Evolutionary conservation across 2,113 vertebrate genomes (phyloP), one percentile per base, ranked within the genome.

Genomic region (Pelvicachromis taeniatus): DNA sequence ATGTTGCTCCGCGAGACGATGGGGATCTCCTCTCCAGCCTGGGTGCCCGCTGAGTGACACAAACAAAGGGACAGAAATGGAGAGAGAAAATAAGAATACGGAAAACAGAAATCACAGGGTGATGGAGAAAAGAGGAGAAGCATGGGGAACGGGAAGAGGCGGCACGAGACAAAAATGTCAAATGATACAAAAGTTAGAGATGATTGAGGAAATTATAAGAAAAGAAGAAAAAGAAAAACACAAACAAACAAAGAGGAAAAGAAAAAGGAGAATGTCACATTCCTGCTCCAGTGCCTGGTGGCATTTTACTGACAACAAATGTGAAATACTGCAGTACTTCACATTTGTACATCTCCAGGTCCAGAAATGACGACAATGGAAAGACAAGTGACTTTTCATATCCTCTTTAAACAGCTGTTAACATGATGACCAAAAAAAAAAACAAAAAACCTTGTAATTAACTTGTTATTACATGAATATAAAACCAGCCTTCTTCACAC

Each of bases 11-110:
- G 97, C 5, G 98, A 99, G 86, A 99, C 94, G 53, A 99, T 98
- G 10, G 97, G 97, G 85, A 98, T 96, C 93, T 99, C 99, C 89
- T 99, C 99, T 58, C 98, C 98, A 45, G 97, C 94, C 92, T 99
- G 98, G 0, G 99, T 99, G 48, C 98, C 99, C 80, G 98, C 99
- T 99, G 94, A 83, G 91, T 10, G 58, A 35, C 21, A 38, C 9
- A 56, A 5, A 48, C 29, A 33, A 6, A 26, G 3, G 33, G 17
- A 48, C 1, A 17, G 52, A 70, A 6, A 29, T 1, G 16, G 56
- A 50, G 12, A 33, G 6, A 61, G 6, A 4, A 31, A 9, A 11
- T 2, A 14, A 3, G 4, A 40, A 82, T 21, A 11, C 26, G 33
- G 12, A 16, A 4, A 42, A 45, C 2, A 31, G 31, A 61, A 38